Evolutionary conservation across 2,797 vertebrate genomes (phyloP), one percentile per base, ranked within the genome.

Genomic region (Smutsia gigantea): DNA sequence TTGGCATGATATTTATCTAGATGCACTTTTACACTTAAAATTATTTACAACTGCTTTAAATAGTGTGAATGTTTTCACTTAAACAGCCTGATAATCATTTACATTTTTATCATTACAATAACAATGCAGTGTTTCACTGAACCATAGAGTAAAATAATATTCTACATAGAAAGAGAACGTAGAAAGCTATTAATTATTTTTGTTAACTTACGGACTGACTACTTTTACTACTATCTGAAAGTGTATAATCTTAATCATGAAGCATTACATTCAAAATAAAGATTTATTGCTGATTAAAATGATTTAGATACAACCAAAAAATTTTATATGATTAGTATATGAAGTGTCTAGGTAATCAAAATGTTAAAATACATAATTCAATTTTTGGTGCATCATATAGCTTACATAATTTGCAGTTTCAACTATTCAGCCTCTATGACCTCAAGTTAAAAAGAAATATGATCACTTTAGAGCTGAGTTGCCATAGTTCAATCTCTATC

Each of bases 201-300:
- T 94, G 3, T 77, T 92, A 74, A 78, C 81, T 84, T 90, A 37
- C 14, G 84, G 39, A 89, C 49, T 96, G 87, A 96, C 86, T 86
- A 85, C 13, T 66, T 93, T n/a, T 66, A 34, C 27, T 84, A 39
- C 25, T 72, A 46, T 87, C 42, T 83, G 55, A 69, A 90, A 71
- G 15, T 84, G 81, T 93, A 29, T 87, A 93, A 92, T 92, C 31
- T 51, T 93, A 93, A 94, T 96, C 72, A 96, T 37, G 31, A 63
- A 85, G 1, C 7, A 74, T 55, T 37, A 61, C 49, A 90, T 83
- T 94, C 29, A 59, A 96, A 78, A 71, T 11, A 92, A 46, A 93
- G 27, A 46, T 46, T 51, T 57, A 17, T 75, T 90, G 79, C 55
- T 87, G 34, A 93, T 89, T 93, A 90, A 93, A 84, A 84, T 84